phyloP scores from a whole-genome alignment of 2,797 vertebrate species.

The Microtus obscurus region DNA sequence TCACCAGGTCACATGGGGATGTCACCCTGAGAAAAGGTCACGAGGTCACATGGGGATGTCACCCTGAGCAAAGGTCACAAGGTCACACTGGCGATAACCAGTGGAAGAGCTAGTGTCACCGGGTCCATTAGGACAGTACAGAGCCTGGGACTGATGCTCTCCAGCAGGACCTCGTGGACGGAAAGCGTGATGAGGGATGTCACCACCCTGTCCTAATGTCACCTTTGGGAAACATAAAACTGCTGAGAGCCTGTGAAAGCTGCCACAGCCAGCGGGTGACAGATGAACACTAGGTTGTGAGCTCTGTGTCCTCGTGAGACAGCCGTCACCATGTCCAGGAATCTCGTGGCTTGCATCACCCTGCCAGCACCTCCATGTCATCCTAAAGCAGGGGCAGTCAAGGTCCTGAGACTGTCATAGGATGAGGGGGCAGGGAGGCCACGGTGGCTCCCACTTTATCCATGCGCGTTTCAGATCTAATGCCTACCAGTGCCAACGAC shows the following conservation, averaged over 20 bases:
- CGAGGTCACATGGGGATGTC: too few relatives aligned
- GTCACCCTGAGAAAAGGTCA: too few relatives aligned
- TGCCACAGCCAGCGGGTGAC: background rate
- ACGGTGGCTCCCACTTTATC: background rate
- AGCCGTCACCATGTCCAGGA: background rate
- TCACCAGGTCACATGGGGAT: too few relatives aligned
- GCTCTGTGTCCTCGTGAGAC: background rate
- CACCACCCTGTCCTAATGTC: background rate
- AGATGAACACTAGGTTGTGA: background rate
- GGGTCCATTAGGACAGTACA: background rate
- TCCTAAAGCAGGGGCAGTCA: background rate
- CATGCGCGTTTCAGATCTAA: background rate
- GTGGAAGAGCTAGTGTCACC: background rate
- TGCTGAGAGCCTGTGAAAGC: background rate
- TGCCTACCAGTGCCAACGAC: background rate
- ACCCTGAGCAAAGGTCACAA: background rate
- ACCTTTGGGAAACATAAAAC: background rate
- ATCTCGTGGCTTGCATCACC: background rate
- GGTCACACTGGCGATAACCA: background rate
- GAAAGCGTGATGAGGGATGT: background rate
- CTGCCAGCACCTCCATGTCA: background rate
- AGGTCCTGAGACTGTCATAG: background rate
- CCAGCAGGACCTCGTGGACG: background rate
- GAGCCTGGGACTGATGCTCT: background rate
- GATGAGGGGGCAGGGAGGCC: fast-evolving